phyloP scores from a whole-genome alignment of 2,113 vertebrate genomes.

The Platichthys flesus region DNA sequence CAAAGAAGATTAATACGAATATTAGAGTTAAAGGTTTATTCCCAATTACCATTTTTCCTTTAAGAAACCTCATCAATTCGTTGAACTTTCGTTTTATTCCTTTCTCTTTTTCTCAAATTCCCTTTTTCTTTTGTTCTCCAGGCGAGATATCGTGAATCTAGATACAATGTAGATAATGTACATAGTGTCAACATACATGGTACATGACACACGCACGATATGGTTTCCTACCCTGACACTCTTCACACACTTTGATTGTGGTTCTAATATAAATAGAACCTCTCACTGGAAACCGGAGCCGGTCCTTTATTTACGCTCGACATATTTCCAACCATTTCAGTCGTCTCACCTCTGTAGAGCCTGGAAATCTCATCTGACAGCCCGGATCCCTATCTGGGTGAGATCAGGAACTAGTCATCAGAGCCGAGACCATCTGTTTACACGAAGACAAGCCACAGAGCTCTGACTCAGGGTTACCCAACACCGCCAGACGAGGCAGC shows the following conservation, averaged over 20 bases:
- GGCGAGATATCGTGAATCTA: not conserved
- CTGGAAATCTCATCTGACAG: slow-evolving; percentile 61
- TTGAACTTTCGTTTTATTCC: not conserved
- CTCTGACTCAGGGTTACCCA: slow-evolving; percentile 71
- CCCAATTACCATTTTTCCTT: not conserved
- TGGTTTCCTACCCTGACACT: slow-evolving; percentile 16
- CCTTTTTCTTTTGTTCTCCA: not conserved
- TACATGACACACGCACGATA: not conserved
- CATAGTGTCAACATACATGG: not conserved
- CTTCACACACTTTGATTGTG: slow-evolving; percentile 40
- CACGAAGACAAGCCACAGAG: slow-evolving; percentile 64
- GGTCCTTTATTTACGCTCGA: slow-evolving; percentile 53
- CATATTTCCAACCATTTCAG: slow-evolving; percentile 60
- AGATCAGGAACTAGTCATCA: slow-evolving; percentile 71
- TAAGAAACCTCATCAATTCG: not conserved
- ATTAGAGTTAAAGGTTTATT: not conserved
- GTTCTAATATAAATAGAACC: slow-evolving; percentile 53
- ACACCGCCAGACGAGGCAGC: slow-evolving; percentile 54
- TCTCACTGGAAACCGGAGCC: slow-evolving; percentile 53
- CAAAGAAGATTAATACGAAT: not conserved
- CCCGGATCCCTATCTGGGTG: slow-evolving; percentile 60
- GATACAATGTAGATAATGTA: not conserved
- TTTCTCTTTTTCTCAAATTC: not conserved
- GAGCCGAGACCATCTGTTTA: slow-evolving; percentile 76
- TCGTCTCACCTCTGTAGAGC: slow-evolving; percentile 47